A percentile compares a stretch with the other conserved stretches of the same genome.
These are phyloP conservation scores for Pao palembangensis DNA, from an alignment of 2,113 vertebrate species.

Conservation along the genomic window DNA sequence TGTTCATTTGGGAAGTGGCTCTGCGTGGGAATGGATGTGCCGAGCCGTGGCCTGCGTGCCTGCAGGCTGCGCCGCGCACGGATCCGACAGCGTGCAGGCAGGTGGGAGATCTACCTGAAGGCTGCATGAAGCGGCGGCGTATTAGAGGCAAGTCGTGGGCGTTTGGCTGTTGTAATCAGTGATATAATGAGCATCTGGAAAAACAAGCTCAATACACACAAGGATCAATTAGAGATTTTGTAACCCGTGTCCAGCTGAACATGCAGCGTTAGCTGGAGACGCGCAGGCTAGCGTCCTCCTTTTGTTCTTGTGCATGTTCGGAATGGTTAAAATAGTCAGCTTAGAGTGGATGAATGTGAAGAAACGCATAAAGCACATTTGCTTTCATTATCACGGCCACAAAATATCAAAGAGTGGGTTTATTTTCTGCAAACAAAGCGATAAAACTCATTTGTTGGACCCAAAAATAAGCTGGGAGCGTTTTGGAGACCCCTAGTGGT, in stretches of 20 bases:
- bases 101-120: slow-evolving; percentile 50
- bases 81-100: slow-evolving; percentile 23
- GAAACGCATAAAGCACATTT: too few relatives aligned
- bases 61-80: slow-evolving; percentile 43
- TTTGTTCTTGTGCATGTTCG: neutral
- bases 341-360: too few relatives aligned
- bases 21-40: slow-evolving; percentile 53
- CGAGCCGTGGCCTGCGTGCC: slow-evolving; percentile 38
- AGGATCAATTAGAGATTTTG: slow-evolving; percentile 8
- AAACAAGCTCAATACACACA: neutral
- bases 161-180: slow-evolving; percentile 2
- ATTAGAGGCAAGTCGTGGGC: neutral
- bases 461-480: neutral
- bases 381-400: too few relatives aligned
- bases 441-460: too few relatives aligned
- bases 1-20: slow-evolving; percentile 51
- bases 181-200: slow-evolving; percentile 16
- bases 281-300: neutral
- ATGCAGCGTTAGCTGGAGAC: neutral
- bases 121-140: slow-evolving; percentile 17
- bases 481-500: neutral
- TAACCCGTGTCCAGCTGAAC: slow-evolving; percentile 1
- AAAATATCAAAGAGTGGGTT: too few relatives aligned
- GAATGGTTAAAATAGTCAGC: neutral
- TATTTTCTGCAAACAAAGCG: too few relatives aligned